Base-by-base conservation (phyloP, 1,140 invertebrate genomes). In the Zeugodacus cucurbitae region DNA sequence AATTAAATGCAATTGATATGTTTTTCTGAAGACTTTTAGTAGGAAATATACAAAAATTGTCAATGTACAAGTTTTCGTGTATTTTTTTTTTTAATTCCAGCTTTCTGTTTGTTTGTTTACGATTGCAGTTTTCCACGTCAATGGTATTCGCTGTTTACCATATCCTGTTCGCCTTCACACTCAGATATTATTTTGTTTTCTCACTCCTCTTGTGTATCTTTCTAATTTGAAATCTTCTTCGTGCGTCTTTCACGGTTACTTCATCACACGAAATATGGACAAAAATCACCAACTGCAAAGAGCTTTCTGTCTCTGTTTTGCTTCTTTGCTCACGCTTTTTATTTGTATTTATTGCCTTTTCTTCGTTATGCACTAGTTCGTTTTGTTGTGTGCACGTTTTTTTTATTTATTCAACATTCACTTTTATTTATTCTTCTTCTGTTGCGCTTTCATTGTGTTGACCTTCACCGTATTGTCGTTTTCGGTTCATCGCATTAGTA, bases 401-500 rank as follows among this genome's bases (percentile, higher is more conserved):
- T 44, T 17, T 34, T 78, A 20, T 26, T 78, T 78, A 48, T 78
- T 41, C 44, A 78, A 44, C 41, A 26, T 82, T 2, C 74, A 3
- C 26, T 82, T 37, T 70, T 32, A 48, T 26, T n/a, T n/a, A 44
- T n/a, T 44, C 37, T 14, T n/a, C n/a, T 44, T 82, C 34, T 48
- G 20, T 48, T 82, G 41, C 17, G 29, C 29, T 67, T 67, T 67
- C 48, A 26, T 29, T 82, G 37, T 29, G 22, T 82, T 82, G 74
- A 82, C 74, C 74, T 82, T 82, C 48, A 82, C 74, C 74, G 74
- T 41, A 26, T 82, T 82, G 74, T 48, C 41, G 74, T 82, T 48
- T 22, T 82, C 74, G 74, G 74, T 82, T 48, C 74, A 82, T 82
- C n/a, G 74, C 74, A 17, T 82, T 20, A 26, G 10, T 22, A 14